Evolutionary conservation across 2,888 invertebrate species (phyloP).

Genomic region (Meghimatium bilineatum): DNA sequence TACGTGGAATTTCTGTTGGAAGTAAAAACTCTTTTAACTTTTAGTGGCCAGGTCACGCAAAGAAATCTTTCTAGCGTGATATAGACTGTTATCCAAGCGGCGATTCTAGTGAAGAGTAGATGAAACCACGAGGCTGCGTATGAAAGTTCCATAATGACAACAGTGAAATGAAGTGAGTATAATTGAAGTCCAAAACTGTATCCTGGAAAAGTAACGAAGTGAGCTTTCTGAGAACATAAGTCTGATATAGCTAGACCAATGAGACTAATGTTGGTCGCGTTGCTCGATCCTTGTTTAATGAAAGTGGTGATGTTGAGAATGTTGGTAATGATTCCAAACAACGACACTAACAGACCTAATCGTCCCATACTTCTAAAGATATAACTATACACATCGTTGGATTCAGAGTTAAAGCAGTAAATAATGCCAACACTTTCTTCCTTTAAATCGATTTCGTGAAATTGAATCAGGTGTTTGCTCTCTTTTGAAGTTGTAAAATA

Average conservation of each 20-base stretch:
- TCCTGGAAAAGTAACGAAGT: neutral
- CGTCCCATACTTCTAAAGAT: neutral
- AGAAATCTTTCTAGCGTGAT: conserved; percentile 18
- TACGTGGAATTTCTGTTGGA: neutral
- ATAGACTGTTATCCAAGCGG: conserved; percentile 6
- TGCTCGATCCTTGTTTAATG: neutral
- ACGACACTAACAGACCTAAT: neutral
- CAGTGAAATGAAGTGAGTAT: neutral
- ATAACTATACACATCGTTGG: too few species aligned
- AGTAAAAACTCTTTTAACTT: neutral
- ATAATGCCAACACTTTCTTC: neutral
- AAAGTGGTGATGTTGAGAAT: conserved; percentile 11
- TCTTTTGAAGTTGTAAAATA: neutral
- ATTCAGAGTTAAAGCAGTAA: too few species aligned
- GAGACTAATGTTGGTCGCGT: conserved; percentile 8
- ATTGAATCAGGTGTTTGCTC: neutral
- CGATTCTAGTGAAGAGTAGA: neutral
- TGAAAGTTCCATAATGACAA: neutral
- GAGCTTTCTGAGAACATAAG: neutral
- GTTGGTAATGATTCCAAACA: conserved; percentile 21
- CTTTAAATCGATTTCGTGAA: neutral
- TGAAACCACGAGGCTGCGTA: neutral
- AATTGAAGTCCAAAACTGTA: neutral
- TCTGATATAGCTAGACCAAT: neutral
- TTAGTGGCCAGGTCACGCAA: conserved; percentile 1